Percentiles rank a stretch among this genome's conserved stretches.
Conservation (phyloP, 2,797 vertebrate genomes). For the Masticophis lateralis region DNA sequence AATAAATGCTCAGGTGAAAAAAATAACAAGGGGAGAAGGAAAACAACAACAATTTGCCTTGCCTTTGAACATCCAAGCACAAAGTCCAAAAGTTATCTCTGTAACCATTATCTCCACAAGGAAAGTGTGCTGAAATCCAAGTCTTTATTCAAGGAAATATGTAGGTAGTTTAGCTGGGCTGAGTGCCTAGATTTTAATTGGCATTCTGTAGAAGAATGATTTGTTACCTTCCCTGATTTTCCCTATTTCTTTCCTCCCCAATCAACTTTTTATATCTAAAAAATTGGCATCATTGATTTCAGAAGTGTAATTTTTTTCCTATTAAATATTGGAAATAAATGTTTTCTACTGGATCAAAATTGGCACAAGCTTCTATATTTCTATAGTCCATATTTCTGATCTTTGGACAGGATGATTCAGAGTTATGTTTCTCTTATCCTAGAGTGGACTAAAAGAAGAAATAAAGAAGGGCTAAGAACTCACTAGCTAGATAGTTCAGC, state of each 20-base stretch:
- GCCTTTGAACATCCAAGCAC: background rate
- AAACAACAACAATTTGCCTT: background rate
- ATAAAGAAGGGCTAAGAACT: background rate
- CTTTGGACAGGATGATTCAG: background rate
- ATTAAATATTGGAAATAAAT: background rate
- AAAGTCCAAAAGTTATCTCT: background rate
- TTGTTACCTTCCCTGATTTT: background rate
- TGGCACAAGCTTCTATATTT: background rate
- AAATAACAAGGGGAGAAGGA: background rate
- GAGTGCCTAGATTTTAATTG: background rate
- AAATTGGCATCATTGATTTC: background rate
- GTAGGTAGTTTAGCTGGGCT: background rate
- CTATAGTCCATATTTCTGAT: background rate
- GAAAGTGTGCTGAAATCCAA: background rate
- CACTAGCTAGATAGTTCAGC: background rate
- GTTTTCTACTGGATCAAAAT: background rate
- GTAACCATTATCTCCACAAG: background rate
- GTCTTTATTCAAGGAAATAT: background rate
- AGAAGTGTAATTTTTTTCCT: background rate
- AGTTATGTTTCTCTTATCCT: background rate
- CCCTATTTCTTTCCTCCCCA: background rate
- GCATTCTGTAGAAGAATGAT: background rate
- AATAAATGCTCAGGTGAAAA: background rate
- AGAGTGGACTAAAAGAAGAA: background rate
- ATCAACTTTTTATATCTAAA: background rate